Percentiles rank a stretch among this genome's conserved stretches.
These are phyloP conservation scores for Falco concolor DNA, from an alignment of 2,797 vertebrate species.

Conservation along the genomic window DNA sequence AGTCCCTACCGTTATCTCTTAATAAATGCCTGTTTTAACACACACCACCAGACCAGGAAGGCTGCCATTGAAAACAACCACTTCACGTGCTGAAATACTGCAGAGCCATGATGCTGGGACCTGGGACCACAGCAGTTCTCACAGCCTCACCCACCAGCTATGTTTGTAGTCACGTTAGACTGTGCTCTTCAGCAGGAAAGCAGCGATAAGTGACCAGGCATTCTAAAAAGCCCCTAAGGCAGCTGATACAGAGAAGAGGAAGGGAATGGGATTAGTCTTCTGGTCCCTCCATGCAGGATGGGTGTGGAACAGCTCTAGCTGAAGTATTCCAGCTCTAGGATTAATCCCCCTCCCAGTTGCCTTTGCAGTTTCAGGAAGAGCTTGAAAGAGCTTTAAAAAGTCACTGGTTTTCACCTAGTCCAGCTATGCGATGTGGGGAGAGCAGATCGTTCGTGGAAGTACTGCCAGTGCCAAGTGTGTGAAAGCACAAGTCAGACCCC, in stretches of 20 bases:
- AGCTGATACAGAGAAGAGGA: neutral
- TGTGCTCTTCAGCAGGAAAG: neutral
- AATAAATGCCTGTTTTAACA: constrained; percentile 35
- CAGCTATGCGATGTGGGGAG: neutral
- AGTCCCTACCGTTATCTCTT: constrained; percentile 29
- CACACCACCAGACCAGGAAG: constrained; percentile 31
- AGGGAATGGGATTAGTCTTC: neutral
- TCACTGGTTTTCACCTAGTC: neutral
- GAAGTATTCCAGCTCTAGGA: neutral
- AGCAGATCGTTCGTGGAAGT: neutral
- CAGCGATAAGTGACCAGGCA: neutral
- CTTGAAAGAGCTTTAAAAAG: neutral
- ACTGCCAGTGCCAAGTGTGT: neutral
- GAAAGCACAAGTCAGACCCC: neutral
- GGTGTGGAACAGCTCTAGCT: neutral
- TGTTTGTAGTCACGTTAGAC: neutral
- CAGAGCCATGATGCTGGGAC: neutral
- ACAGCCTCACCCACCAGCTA: neutral
- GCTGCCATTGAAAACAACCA: constrained; percentile 31
- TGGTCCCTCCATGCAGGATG: neutral
- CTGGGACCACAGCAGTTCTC: neutral
- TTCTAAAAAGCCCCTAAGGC: neutral
- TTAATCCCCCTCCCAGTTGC: neutral
- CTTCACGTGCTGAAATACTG: constrained; percentile 17
- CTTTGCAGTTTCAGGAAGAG: neutral